Base-by-base conservation (phyloP, 1,140 invertebrate genomes). In the Drosophila subobscura region DNA sequence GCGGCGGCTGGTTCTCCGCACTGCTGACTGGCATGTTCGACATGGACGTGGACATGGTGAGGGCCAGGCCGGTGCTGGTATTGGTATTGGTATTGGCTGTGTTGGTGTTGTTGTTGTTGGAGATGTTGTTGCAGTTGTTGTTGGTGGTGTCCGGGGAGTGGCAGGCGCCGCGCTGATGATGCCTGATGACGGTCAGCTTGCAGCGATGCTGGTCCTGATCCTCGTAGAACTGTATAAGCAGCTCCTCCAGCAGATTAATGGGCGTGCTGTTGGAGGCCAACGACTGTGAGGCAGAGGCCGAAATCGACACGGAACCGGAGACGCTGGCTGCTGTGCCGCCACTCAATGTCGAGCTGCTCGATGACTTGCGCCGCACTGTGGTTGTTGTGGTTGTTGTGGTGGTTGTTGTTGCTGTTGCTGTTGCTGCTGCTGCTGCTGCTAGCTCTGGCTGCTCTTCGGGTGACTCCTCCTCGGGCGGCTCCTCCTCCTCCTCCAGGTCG, bases 171-270 rank as follows among this genome's bases (percentile, higher is more conserved):
- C 16, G 16, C 16, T 20, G 67, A 44, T 60, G 70, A 25, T 49
- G 47, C 16, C 64, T 58, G 22, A 81, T 73, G 0, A 81, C 79
- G 0, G 77, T 79, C 14, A 81, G 46, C 49, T 77, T 76, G 47
- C 67, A 66, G 46, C 72, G 55, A 12, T 74, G 67, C 41, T 80
- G 80, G 56, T 84, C 81, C 22, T 83, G 89, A 50, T 90, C 84
- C 49, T 91, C 90, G 89, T 91, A 91, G 41, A 91, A 84, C 49
- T 91, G 84, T 20, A 91, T 72, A 2, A 91, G 71, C 53, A 91
- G 29, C 66, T 91, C 90, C 44, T 91, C 90, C 5, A 91, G 74
- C 55, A 91, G 56, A 3, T 70, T 59, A 37, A 90, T 90, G 14
- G 79, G 73, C 23, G 79, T 70, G 27, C 60, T 72, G 14, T 70